These are phyloP conservation scores for Linnaemya tessellans DNA, from an alignment of 2,888 invertebrate species.

Conservation along the genomic window DNA sequence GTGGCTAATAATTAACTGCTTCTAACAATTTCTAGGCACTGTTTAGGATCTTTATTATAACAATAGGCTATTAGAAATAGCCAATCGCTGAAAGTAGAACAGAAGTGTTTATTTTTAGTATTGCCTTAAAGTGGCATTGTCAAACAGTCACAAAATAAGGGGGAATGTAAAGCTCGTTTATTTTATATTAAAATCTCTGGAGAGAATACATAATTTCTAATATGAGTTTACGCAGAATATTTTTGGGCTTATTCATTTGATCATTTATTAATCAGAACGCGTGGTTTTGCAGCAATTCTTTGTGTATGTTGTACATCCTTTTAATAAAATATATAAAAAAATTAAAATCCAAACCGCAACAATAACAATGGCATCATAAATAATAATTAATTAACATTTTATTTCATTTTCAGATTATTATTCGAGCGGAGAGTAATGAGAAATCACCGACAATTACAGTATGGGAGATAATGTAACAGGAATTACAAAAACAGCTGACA, in stretches of 20 bases:
- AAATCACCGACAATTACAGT: slow-evolving; percentile 13
- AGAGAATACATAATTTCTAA: no score
- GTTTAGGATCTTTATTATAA: no score
- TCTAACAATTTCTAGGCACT: no score
- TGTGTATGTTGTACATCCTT: not conserved
- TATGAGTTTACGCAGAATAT: no score
- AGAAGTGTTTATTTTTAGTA: no score
- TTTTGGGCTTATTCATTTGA: slow-evolving; percentile 7
- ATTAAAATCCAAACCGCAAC: not conserved
- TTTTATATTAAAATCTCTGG: no score
- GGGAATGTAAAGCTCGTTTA: no score
- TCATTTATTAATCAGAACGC: slow-evolving; percentile 12
- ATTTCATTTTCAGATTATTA: slow-evolving; percentile 37
- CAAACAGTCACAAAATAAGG: no score
- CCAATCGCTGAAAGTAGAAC: no score
- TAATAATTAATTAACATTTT: slow-evolving; percentile 20
- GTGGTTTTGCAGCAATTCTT: slow-evolving; percentile 12
- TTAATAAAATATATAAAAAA: slow-evolving; percentile 1
- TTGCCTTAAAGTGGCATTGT: no score
- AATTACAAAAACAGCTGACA: slow-evolving; percentile 16
- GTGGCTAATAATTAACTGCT: no score
- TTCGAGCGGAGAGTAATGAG: slow-evolving; percentile 49
- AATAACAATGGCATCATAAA: slow-evolving; percentile 8
- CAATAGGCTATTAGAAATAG: no score
- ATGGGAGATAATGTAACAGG: slow-evolving; percentile 57